Conservation (phyloP, 1,140 invertebrate genomes). For the Zeugodacus cucurbitae region DNA sequence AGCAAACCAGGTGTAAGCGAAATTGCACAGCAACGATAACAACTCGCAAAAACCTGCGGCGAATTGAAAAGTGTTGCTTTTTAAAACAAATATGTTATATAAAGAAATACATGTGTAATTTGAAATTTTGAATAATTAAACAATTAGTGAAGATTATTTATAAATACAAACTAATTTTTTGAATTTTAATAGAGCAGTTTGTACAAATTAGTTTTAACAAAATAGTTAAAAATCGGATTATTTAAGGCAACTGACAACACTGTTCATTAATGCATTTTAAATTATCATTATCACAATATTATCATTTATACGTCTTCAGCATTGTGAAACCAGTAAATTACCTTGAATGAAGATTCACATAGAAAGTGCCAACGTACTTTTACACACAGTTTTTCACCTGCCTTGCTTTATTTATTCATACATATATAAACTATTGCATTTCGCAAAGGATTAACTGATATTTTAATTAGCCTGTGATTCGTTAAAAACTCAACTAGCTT, state of each 20-base stretch:
- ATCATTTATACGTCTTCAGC: not conserved
- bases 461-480: not conserved
- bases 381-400: not conserved
- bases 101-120: not conserved
- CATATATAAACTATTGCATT: not conserved
- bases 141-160: not conserved
- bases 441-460: not conserved
- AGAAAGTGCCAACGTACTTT: not conserved
- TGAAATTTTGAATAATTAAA: not conserved
- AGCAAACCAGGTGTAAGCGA: not conserved
- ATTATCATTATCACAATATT: slow-evolving; percentile 5
- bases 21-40: not conserved
- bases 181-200: not conserved
- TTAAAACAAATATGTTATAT: no score
- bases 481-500: not conserved
- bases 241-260: not conserved
- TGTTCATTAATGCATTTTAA: not conserved
- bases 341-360: not conserved
- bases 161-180: not conserved
- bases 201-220: no score
- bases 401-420: not conserved
- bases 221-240: no score
- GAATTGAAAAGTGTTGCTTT: not conserved
- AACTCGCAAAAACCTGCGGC: not conserved
- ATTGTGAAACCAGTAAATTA: not conserved